Conservation (phyloP, 2,113 vertebrate genomes). For the Pontoporia blainvillei region DNA sequence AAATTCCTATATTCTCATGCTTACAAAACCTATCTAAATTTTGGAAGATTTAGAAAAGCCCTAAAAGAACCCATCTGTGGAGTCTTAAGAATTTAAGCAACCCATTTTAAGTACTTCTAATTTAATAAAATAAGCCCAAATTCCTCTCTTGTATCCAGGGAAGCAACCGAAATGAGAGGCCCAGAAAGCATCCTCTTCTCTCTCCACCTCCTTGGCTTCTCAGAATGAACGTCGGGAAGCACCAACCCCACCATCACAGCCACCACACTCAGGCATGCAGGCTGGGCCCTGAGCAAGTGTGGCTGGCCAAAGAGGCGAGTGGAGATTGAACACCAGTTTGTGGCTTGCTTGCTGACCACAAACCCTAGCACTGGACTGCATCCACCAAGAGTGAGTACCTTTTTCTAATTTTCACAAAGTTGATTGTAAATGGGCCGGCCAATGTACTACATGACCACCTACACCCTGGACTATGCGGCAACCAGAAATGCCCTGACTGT, state of each 20-base stretch:
- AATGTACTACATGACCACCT: background rate
- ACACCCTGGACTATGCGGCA: background rate
- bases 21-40: background rate
- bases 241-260: background rate
- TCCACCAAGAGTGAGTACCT: background rate
- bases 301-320: background rate
- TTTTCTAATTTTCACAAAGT: background rate
- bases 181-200: background rate
- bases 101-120: background rate
- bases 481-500: background rate
- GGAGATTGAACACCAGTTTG: background rate
- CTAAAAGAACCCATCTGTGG: background rate
- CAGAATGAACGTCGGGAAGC: background rate
- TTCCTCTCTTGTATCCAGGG: background rate
- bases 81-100: background rate
- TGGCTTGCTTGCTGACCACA: rapidly evolving
- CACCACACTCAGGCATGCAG: background rate
- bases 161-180: background rate
- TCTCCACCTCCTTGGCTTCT: background rate
- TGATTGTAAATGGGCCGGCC: too few relatives aligned
- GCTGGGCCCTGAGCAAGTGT: background rate
- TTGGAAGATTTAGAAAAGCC: background rate
- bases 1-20: background rate
- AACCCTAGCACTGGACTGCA: background rate
- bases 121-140: background rate